Evolutionary conservation across 2,113 vertebrate species (phyloP).

Genomic region (Balaenoptera acutorostrata): DNA sequence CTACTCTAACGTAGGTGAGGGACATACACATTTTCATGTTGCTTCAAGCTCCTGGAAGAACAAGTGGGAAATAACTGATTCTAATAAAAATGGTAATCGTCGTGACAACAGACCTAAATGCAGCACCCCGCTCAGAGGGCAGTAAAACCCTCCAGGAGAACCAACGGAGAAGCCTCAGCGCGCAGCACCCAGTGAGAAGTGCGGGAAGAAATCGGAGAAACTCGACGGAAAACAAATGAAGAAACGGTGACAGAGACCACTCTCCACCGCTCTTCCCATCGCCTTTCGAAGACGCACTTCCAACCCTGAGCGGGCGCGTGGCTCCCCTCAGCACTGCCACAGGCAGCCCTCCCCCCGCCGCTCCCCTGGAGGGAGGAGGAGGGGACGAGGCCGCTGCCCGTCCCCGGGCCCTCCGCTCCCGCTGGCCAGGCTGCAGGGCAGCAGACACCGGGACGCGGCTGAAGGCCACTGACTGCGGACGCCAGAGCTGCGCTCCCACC

Average conservation of each 20-base stretch:
- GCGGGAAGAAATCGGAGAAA: not conserved
- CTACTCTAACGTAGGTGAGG: not conserved
- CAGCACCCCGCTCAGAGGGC: not conserved
- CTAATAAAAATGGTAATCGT: not conserved
- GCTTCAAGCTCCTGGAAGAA: not conserved
- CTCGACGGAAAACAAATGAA: not conserved
- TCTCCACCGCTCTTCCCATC: too few relatives aligned
- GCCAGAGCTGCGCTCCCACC: not conserved
- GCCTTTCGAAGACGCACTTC: not conserved
- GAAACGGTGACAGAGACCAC: not conserved
- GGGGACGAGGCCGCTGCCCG: too few relatives aligned
- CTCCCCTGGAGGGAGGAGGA: too few relatives aligned
- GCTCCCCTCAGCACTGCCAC: not conserved
- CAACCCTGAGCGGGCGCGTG: rapidly evolving
- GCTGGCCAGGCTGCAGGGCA: too few relatives aligned
- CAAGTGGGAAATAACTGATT: not conserved
- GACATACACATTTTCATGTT: not conserved
- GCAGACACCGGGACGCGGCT: too few relatives aligned
- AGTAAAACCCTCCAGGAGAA: not conserved
- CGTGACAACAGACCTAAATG: not conserved
- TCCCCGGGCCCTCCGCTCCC: too few relatives aligned
- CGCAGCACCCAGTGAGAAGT: not conserved
- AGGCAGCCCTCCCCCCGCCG: not conserved
- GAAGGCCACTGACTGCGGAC: rapidly evolving
- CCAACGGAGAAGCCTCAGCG: not conserved